Evolutionary conservation across 2,113 vertebrate species (phyloP), one percentile per base, ranked within the genome.

Genomic region (Hemichromis elongatus): DNA sequence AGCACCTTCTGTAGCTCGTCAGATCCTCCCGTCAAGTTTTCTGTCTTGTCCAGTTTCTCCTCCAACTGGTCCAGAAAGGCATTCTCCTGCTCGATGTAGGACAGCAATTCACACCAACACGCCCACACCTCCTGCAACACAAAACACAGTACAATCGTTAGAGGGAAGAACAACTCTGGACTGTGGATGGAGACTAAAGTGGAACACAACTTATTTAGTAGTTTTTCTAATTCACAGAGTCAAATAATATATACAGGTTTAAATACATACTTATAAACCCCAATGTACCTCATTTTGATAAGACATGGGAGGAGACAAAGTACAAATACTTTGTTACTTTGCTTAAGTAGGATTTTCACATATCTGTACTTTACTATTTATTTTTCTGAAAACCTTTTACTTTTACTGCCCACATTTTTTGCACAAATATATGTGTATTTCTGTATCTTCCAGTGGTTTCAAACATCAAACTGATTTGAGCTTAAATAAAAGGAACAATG

Each of bases 111-210:
- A 77, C 94, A 96, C 99, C 99, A 99, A 78, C 98, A 99, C 1
- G 98, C 97, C 99, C 99, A 99, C 56, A 99, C 98, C 92, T 99
- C 99, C 99, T 99, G 92, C 88, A 90, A 57, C 52, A 54, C 28
- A 89, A 26, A 45, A 47, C 10, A 77, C 18, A 30, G n/a, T 52
- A 30, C 24, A 18, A 26, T 9, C 18, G 45, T 66, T 28, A 42
- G 52, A 59, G 37, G 37, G 28, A 61, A 19, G 16, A 61, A 61
- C n/a, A 33, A 66, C 9, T 11, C 18, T 37, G 33, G 2, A 37
- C 4, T 28, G 28, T 28, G 28, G 28, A 28, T 28, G 28, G 28
- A 28, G 28, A 28, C 3, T 28, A 4, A 28, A 28, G 28, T 28
- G 28, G 28, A 28, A 28, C 28, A 28, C 3, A 28, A 28, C 4